Evolutionary conservation across 2,888 invertebrate species (phyloP).

Genomic region (Acanthosoma haemorrhoidale): DNA sequence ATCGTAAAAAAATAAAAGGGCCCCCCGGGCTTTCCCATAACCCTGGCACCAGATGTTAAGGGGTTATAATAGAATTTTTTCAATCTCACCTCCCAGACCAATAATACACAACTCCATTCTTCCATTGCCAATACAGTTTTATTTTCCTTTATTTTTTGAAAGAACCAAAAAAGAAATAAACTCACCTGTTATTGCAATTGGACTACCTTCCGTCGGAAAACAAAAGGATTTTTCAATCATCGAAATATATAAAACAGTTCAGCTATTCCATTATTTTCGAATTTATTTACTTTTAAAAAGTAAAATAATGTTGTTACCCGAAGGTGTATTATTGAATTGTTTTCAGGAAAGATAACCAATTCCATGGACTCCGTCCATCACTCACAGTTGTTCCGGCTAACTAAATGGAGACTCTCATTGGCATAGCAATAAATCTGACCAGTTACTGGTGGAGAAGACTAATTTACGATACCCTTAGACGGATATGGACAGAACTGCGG

Average conservation of each 20-base stretch:
- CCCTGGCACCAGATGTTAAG: neutral
- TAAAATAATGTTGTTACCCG: too few relatives aligned
- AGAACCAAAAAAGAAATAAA: neutral
- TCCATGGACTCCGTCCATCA: too few relatives aligned
- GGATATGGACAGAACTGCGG: neutral
- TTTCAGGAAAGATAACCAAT: too few relatives aligned
- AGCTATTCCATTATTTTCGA: too few relatives aligned
- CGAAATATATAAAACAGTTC: too few relatives aligned
- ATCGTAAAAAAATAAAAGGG: neutral
- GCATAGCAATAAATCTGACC: neutral
- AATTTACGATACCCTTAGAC: neutral
- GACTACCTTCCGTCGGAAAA: too few relatives aligned
- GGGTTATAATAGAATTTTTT: constrained; percentile 10
- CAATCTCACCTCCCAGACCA: neutral
- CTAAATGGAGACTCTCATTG: too few relatives aligned
- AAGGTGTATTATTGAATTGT: too few relatives aligned
- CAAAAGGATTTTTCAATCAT: too few relatives aligned
- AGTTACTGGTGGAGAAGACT: neutral
- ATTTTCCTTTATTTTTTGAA: neutral
- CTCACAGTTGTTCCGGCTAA: too few relatives aligned
- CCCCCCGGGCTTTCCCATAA: neutral
- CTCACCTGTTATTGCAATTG: too few relatives aligned
- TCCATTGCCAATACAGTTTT: neutral
- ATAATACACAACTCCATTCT: neutral
- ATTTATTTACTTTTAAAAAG: too few relatives aligned